phyloP scores from a whole-genome alignment of 2,797 vertebrate species.

The Crossoptilon crossoptilon region DNA sequence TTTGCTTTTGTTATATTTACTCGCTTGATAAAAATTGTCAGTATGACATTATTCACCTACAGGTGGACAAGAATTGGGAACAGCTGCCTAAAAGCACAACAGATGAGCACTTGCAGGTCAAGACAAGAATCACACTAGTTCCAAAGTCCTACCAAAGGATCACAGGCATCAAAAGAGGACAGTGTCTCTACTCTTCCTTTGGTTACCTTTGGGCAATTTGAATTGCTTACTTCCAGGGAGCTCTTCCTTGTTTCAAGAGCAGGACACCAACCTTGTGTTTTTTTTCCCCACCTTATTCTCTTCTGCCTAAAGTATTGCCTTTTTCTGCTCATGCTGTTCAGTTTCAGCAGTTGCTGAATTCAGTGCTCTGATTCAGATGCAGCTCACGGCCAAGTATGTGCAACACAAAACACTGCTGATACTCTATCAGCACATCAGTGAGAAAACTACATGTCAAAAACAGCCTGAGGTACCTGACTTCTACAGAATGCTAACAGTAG shows the following conservation, averaged over 20 bases:
- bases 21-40: background rate
- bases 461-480: background rate
- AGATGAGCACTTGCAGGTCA: background rate
- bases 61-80: background rate
- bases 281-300: background rate
- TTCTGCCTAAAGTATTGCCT: background rate
- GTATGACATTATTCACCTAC: background rate
- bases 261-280: background rate
- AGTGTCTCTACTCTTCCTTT: background rate
- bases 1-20: background rate
- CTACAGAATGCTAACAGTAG: background rate
- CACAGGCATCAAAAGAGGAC: background rate
- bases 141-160: background rate
- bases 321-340: background rate
- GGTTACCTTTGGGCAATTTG: background rate
- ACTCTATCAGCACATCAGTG: background rate
- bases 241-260: background rate
- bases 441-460: conserved; percentile 2
- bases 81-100: background rate
- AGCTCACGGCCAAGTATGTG: background rate
- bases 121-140: background rate
- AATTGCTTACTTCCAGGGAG: background rate
- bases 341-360: background rate
- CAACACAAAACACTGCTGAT: background rate
- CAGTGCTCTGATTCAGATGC: background rate